Evolutionary conservation across 2,888 invertebrate genomes (phyloP).

Genomic region (Dione juno): DNA sequence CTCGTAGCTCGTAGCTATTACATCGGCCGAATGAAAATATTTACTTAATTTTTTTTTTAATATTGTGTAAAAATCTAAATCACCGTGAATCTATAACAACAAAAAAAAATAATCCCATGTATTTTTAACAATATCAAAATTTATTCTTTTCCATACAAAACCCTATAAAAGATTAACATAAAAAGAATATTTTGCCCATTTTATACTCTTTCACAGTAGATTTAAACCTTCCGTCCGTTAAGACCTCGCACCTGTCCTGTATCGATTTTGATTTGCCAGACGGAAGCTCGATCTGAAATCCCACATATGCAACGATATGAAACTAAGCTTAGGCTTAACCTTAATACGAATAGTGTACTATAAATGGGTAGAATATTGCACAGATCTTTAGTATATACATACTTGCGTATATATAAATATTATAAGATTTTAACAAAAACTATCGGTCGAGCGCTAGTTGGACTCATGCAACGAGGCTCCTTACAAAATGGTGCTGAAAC

Average conservation of each 20-base stretch:
- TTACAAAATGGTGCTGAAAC: no score
- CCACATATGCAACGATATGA: conserved; percentile 12
- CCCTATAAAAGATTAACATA: not conserved
- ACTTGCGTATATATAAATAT: no score
- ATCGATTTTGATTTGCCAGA: conserved; percentile 37
- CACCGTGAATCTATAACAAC: no score
- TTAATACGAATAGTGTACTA: not conserved
- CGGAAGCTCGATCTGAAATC: conserved; percentile 13
- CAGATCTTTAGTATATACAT: not conserved
- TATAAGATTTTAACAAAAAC: no score
- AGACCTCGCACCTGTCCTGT: conserved; percentile 39
- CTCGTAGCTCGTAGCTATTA: no score
- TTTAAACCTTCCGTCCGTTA: conserved; percentile 16
- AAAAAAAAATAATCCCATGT: no score
- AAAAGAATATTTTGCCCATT: not conserved
- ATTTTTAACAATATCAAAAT: not conserved
- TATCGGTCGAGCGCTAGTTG: no score
- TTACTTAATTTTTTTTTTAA: no score
- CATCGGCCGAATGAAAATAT: no score
- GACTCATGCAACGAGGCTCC: no score
- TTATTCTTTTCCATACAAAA: not conserved
- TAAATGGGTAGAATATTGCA: not conserved
- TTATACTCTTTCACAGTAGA: conserved; percentile 1
- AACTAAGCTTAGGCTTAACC: conserved; percentile 9
- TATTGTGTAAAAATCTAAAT: no score